These are phyloP conservation scores for Conger conger DNA, from an alignment of 2,113 vertebrate genomes.

Conservation along the genomic window DNA sequence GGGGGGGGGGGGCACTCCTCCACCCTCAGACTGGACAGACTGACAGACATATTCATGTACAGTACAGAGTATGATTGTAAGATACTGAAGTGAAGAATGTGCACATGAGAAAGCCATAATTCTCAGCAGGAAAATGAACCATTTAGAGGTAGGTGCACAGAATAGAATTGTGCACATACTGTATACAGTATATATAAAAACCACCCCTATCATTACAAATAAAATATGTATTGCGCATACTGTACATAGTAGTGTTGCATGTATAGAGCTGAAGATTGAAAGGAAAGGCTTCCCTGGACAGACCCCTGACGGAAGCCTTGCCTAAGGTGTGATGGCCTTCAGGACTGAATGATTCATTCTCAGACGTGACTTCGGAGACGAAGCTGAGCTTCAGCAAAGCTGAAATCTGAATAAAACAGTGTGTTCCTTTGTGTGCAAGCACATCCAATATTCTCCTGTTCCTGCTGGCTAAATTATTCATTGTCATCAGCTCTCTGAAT, in stretches of 20 bases:
- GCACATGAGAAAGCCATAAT: no score
- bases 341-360: background rate
- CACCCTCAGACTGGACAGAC: background rate
- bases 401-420: background rate
- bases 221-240: no score
- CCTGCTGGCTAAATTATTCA: conserved; percentile 5
- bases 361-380: background rate
- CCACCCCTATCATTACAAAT: no score
- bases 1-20: no score
- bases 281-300: no score
- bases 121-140: no score
- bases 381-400: background rate
- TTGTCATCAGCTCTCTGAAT: background rate
- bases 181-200: no score
- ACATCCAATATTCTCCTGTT: background rate
- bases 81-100: background rate
- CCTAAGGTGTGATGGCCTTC: background rate
- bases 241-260: no score
- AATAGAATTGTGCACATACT: no score
- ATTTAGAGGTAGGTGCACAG: no score
- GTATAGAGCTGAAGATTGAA: no score
- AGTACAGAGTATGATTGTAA: background rate
- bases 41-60: background rate
- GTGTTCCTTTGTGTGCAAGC: background rate
- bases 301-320: background rate